These are phyloP conservation scores for Drosophila melanosoma DNA, from an alignment of 2,888 invertebrate species.

Conservation along the genomic window DNA sequence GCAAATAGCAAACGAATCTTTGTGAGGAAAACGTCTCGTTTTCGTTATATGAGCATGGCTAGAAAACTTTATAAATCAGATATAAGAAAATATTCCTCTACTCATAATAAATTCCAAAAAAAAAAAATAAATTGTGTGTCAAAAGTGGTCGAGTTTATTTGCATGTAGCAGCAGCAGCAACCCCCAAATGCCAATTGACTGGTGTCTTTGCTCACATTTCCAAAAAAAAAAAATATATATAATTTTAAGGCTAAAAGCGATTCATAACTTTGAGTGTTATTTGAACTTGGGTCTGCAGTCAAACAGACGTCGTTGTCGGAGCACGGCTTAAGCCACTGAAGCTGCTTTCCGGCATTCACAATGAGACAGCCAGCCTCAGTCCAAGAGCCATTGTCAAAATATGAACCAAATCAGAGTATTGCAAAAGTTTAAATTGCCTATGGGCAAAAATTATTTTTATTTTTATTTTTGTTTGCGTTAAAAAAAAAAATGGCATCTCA, in stretches of 20 bases:
- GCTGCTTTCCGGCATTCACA: background rate
- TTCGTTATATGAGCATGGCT: constrained; percentile 6
- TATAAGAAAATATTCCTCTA: constrained; percentile 10
- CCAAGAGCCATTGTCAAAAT: constrained; percentile 1
- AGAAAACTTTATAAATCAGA: background rate
- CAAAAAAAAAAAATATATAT: no score
- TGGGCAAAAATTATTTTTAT: constrained; percentile 13
- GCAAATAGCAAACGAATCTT: constrained; percentile 8
- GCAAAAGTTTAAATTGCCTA: constrained; percentile 46
- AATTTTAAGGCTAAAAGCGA: constrained; percentile 24
- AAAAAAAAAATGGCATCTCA: constrained; percentile 60
- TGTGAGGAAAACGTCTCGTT: background rate
- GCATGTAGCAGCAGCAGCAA: background rate
- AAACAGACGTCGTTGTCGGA: constrained; percentile 5
- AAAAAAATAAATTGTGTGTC: constrained; percentile 48
- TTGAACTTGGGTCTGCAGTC: background rate
- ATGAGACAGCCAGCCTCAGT: background rate
- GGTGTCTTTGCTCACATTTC: constrained; percentile 13
- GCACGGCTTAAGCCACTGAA: background rate
- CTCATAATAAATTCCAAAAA: constrained; percentile 45
- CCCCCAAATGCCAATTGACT: constrained; percentile 23
- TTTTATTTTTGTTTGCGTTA: constrained; percentile 5
- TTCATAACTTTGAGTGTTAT: background rate
- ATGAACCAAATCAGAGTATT: constrained; percentile 33
- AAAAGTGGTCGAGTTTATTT: constrained; percentile 28